Base-by-base conservation (phyloP, 2,113 vertebrate genomes). In the Australoheros scitulus region DNA sequence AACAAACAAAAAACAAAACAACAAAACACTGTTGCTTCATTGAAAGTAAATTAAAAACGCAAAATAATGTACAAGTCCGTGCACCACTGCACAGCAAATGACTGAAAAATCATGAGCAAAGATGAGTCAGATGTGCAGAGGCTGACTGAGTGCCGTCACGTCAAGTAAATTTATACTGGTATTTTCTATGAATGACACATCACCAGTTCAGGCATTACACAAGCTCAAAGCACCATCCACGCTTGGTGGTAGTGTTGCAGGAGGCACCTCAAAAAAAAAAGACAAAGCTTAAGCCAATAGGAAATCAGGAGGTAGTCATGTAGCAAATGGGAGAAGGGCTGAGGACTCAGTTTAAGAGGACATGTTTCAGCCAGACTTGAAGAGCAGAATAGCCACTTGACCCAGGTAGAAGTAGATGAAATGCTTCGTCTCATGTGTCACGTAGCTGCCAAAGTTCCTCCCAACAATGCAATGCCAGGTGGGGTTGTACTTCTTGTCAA, bases 321-420 rank as follows among this genome's bases (percentile, higher is more conserved):
- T 15, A 79, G 63, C 79, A 60, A 80, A 91, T 75, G 29, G 76
- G 72, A 55, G 55, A 81, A 20, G 32, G 26, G 17, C 20, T 55
- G 47, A 6, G 52, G 26, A 52, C 29, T 29, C 29, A 32, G 65
- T 32, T 70, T 55, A 72, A 6, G 72, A 15, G 29, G 52, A 5
- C 13, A 36, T 9, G 41, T 47, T 76, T 95, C 97, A 99, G 94
- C 98, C 98, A 2, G 98, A 99, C 94, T 99, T 99, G 95, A 99
- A 99, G 90, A 99, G 97, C 81, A 99, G 97, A 94, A 99, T 99
- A 87, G 98, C 98, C 92, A 99, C 98, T 94, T 99, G 98, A 94
- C 98, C 98, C 95, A 99, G 96, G 95, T 99, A 99, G 96, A 99
- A 99, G 95, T 99, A 99, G 95, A 99, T 99, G 96, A 99, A 99